Evolutionary conservation across 2,113 vertebrate genomes (phyloP), one percentile per base, ranked within the genome.

Genomic region (Illadopsis cleaveri): DNA sequence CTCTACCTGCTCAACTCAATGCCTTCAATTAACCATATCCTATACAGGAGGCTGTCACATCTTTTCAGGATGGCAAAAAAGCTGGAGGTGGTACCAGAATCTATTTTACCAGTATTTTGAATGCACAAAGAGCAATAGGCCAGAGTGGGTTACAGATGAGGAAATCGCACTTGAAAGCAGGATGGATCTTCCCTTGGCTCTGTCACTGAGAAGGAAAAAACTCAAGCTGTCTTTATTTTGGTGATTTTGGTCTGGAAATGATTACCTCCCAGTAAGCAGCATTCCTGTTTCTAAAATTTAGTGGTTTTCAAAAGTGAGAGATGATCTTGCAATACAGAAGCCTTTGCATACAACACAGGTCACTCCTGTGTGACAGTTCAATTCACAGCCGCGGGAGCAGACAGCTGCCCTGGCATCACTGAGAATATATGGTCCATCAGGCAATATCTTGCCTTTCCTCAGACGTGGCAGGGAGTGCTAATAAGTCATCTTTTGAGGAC

Each of bases 201-300:
- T 75, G 6, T 27, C 20, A 76, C 31, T 1, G 2, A 0, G 4
- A 84, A 51, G 10, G 12, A 35, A 45, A 42, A 64, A 21, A 31
- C 35, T 23, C 0, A 6, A 73, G 4, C 6, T 54, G 12, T n/a
- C 4, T 70, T 51, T 22, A 4, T 51, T 15, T 33, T 3, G 5
- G 23, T 70, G 56, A n/a, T 78, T 86, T 70, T 44, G 17, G 12
- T 66, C 42, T 77, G 48, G 28, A 79, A 65, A n/a, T 40, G 5
- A 81, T 9, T 2, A 9, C 3, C 21, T 53, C 25, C 12, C 13
- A 73, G 13, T 25, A 80, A 56, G 68, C 1, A 56, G 15, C 2
- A 35, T 42, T 75, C 81, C 15, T 75, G 10, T 42, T 89, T 91
- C 37, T 27, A 80, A 80, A 79, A 72, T 53, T 2, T 25, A 53